Base-by-base conservation (phyloP, 2,797 vertebrate genomes). In the Erpetoichthys calabaricus region DNA sequence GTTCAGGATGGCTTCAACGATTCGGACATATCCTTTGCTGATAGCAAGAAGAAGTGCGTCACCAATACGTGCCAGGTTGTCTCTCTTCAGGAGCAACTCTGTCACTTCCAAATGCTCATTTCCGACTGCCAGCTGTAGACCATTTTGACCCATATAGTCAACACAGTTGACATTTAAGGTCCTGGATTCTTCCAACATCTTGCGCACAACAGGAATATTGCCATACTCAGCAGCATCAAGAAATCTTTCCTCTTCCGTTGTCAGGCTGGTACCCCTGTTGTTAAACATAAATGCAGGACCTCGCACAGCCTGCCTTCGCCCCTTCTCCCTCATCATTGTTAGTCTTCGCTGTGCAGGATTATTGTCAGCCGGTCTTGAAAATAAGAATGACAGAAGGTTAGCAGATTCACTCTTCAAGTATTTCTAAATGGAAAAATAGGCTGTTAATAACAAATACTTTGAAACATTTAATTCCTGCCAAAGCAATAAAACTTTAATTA, bases 101-200 rank as follows among this genome's bases (percentile, higher is more conserved):
- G 86, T 88, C 70, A 91, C 89, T 69, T 91, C 89, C 74, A 91
- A 81, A 78, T 91, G 89, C 70, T 91, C 89, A 4, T 91, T 91
- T 52, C 89, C 89, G 45, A 91, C 89, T 1, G 89, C 89, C 53
- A 91, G 75, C 80, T 91, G 89, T 67, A 91, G 70, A 62, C 87
- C 87, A 9, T 88, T 91, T 67, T 91, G 89, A 63, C 89, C 89
- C 89, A 91, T 91, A 69, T 90, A 90, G 73, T 91, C 89, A 49
- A 91, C 84, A 10, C 89, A 91, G 75, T 91, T 91, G 69, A 91
- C 88, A 47, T 89, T 90, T 50, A 90, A 74, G 0, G 83, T 88
- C 59, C 68, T 65, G 4, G 85, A 86, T 64, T 91, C 90, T 62
- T 91, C 90, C 62, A 92, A 74, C 90, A 91, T 90, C 71, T 85